Percentiles rank a stretch among this genome's conserved stretches.
These are phyloP conservation scores for Bombus polaris DNA, from an alignment of 1,140 invertebrate species.

Conservation along the genomic window DNA sequence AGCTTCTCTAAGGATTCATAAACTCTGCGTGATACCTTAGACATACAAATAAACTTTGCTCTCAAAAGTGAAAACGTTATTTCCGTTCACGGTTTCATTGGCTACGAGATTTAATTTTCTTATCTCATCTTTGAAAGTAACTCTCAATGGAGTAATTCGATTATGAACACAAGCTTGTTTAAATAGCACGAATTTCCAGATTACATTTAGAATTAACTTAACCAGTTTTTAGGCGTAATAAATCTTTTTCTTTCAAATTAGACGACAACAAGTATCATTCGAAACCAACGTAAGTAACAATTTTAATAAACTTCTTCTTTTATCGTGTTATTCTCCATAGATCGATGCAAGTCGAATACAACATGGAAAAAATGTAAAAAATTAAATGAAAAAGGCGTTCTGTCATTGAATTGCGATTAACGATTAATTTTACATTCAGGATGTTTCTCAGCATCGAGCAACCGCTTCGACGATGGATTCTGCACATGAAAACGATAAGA, in stretches of 20 bases:
- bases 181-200: background rate
- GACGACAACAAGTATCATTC: too few relatives aligned
- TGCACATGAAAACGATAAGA: too few relatives aligned
- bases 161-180: background rate
- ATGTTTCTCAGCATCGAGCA: too few relatives aligned
- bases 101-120: constrained; percentile 7
- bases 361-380: background rate
- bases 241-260: background rate
- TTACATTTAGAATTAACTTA: too few relatives aligned
- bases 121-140: constrained; percentile 12
- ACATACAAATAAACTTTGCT: background rate
- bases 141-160: background rate
- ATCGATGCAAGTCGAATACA: too few relatives aligned
- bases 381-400: background rate
- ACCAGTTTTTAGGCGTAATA: too few relatives aligned
- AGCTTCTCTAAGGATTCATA: constrained; percentile 4
- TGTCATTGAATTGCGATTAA: too few relatives aligned
- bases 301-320: too few relatives aligned
- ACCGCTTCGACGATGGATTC: too few relatives aligned
- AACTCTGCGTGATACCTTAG: background rate
- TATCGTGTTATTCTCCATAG: too few relatives aligned
- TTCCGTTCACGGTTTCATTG: background rate
- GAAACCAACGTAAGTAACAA: too few relatives aligned
- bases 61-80: constrained; percentile 11
- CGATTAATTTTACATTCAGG: too few relatives aligned